Percentiles rank a stretch among this genome's conserved stretches.
phyloP scores from a whole-genome alignment of 2,797 vertebrate species.

The Kryptolebias ocellatus region DNA sequence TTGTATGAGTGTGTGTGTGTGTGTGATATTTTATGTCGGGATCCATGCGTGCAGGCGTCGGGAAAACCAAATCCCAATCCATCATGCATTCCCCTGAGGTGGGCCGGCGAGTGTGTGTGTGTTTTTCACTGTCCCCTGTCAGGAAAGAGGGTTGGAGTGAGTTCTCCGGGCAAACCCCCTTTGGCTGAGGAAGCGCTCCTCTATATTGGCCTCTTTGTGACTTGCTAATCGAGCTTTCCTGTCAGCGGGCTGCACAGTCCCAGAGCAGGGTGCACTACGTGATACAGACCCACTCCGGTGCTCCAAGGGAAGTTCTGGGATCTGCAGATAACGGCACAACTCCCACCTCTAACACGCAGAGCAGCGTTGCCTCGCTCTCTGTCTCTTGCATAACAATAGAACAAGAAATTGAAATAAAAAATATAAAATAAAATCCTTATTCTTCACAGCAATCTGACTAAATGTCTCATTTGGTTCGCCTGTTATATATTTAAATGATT shows the following conservation, averaged over 20 bases:
- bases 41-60: slow-evolving; percentile 46
- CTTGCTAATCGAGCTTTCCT: slow-evolving; percentile 89
- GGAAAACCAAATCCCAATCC: slow-evolving; percentile 76
- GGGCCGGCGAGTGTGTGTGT: slow-evolving; percentile 63
- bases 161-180: slow-evolving; percentile 80
- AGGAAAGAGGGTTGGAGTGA: slow-evolving; percentile 81
- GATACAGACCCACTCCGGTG: slow-evolving; percentile 85
- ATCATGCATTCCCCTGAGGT: slow-evolving; percentile 73
- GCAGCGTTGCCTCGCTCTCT: slow-evolving; percentile 54
- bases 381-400: slow-evolving; percentile 64
- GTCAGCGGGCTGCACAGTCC: slow-evolving; percentile 81
- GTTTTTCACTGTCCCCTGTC: slow-evolving; percentile 79
- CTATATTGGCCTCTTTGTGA: slow-evolving; percentile 86
- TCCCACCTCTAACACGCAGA: slow-evolving; percentile 80
- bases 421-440: slow-evolving; percentile 55
- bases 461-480: slow-evolving; percentile 9
- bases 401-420: slow-evolving; percentile 58
- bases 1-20: slow-evolving; percentile 30
- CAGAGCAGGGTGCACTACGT: slow-evolving; percentile 71
- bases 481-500: neutral
- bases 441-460: slow-evolving; percentile 37
- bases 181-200: slow-evolving; percentile 83
- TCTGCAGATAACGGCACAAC: slow-evolving; percentile 87
- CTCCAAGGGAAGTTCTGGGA: slow-evolving; percentile 93
- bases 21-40: slow-evolving; percentile 14